phyloP scores from a whole-genome alignment of 2,113 vertebrate genomes.

The Sterrhoptilus dennistouni region DNA sequence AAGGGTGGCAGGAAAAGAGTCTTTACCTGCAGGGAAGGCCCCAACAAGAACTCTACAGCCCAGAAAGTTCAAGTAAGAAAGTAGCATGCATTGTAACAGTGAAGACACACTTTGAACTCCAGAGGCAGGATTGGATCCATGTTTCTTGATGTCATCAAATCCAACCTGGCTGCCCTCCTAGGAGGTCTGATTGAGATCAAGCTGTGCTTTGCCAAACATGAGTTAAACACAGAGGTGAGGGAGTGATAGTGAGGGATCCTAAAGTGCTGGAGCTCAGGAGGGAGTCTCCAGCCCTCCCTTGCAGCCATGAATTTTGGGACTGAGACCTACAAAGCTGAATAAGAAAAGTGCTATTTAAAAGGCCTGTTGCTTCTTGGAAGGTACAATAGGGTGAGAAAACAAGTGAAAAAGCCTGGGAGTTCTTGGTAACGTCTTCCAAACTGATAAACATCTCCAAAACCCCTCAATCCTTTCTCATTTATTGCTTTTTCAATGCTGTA shows the following conservation, averaged over 20 bases:
- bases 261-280: background rate
- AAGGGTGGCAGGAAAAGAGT: background rate
- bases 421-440: background rate
- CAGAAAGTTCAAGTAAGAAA: background rate
- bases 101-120: background rate
- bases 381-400: background rate
- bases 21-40: background rate
- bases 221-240: background rate
- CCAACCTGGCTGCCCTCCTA: conserved; percentile 31
- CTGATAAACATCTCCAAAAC: background rate
- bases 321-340: background rate
- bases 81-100: background rate
- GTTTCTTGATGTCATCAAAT: conserved; percentile 5
- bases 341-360: background rate
- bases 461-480: background rate
- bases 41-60: rapidly evolving
- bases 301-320: background rate
- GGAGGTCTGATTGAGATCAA: conserved; percentile 33
- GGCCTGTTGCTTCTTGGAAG: background rate
- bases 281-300: background rate
- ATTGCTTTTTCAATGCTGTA: background rate
- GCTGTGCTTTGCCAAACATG: background rate
- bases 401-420: background rate
- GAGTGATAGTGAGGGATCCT: background rate
- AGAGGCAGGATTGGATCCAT: background rate